phyloP scores from a whole-genome alignment of 2,113 vertebrate species.

The Tamias sibiricus region DNA sequence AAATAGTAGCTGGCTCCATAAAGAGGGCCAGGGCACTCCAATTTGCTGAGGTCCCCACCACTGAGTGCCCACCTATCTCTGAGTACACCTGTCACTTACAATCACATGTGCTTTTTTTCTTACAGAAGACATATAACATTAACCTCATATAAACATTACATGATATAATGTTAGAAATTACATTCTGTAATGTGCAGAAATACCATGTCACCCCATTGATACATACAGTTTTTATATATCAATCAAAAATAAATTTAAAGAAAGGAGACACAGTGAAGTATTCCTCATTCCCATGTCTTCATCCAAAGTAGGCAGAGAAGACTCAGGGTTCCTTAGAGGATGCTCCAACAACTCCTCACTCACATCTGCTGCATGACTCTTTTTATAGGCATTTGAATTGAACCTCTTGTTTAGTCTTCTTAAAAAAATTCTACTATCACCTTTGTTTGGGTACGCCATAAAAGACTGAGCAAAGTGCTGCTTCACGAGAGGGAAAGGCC shows the following conservation, averaged over 20 bases:
- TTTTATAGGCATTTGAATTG: background rate
- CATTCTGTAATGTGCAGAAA: background rate
- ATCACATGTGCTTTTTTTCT: background rate
- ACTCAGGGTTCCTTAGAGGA: background rate
- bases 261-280: background rate
- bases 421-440: slow-evolving; percentile 24
- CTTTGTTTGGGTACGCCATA: background rate
- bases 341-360: background rate
- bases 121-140: background rate
- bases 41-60: background rate
- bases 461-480: background rate
- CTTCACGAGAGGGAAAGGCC: background rate
- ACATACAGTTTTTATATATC: background rate
- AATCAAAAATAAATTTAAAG: background rate
- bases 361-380: background rate
- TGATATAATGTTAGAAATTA: no score
- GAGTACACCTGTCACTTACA: background rate
- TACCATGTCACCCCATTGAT: background rate
- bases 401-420: slow-evolving; percentile 12
- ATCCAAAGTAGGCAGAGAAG: background rate
- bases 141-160: background rate
- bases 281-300: background rate
- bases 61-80: background rate
- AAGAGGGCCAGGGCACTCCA: background rate
- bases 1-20: background rate